Conservation (phyloP, 1,140 invertebrate species). For the Nomia melanderi region DNA sequence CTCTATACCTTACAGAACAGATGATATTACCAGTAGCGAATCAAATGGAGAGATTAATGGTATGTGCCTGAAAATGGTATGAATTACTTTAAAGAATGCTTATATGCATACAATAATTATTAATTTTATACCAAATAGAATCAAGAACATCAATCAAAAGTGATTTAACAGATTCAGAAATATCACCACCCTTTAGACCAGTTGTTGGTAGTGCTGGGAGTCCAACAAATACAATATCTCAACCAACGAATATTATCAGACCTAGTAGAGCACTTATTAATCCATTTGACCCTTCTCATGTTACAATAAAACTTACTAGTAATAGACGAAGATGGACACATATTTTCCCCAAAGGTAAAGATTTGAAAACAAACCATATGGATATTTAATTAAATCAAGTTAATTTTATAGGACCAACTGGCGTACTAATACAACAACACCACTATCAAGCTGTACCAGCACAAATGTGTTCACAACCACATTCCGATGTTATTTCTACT, state of each 20-base stretch:
- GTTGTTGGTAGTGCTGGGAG: conserved; percentile 83
- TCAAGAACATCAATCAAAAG: conserved; percentile 73
- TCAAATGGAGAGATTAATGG: conserved; percentile 71
- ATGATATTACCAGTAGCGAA: conserved; percentile 64
- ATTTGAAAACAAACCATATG: conserved; percentile 1
- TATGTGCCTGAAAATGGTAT: conserved; percentile 2
- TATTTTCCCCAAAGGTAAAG: conserved; percentile 96
- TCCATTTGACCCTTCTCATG: conserved; percentile 98
- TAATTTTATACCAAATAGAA: conserved; percentile 43
- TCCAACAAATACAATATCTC: conserved; percentile 71
- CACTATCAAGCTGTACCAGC: conserved; percentile 93
- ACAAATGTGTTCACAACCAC: conserved; percentile 72
- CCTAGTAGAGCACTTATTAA: conserved; percentile 93
- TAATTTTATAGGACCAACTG: conserved; percentile 86
- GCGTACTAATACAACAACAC: conserved; percentile 95
- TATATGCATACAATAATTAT: conserved; percentile 27
- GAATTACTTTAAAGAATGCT: neutral
- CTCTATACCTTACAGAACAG: conserved; percentile 79
- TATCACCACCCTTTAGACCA: conserved; percentile 81
- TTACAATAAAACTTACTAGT: conserved; percentile 97
- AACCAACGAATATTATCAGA: conserved; percentile 79
- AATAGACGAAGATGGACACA: conserved; percentile 98
- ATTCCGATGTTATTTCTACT: conserved; percentile 56
- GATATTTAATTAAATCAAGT: conserved; percentile 2
- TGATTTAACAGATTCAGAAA: conserved; percentile 79